These are phyloP conservation scores for Nerophis lumbriciformis DNA, from an alignment of 2,113 vertebrate species.

Conservation along the genomic window DNA sequence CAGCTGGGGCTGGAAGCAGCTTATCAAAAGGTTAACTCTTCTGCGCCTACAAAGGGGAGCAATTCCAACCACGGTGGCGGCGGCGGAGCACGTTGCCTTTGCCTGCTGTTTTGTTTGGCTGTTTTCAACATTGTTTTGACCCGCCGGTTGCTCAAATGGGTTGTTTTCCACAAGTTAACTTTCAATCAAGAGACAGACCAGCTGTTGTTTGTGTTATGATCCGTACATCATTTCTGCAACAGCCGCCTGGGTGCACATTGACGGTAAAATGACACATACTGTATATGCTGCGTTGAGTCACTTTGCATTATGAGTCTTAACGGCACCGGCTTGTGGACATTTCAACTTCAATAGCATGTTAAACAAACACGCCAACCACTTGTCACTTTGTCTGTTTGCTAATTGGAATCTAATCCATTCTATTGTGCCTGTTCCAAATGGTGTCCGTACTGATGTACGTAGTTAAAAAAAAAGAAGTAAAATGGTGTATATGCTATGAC, in stretches of 20 bases:
- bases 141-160: conserved; percentile 26
- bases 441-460: too few relatives aligned
- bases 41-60: conserved; percentile 46
- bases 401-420: conserved; percentile 10
- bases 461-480: too few relatives aligned
- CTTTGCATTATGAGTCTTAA: conserved; percentile 5
- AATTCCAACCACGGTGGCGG: conserved; percentile 40
- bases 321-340: conserved; percentile 8
- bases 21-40: conserved; percentile 69
- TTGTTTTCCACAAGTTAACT: conserved; percentile 58
- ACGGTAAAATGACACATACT: conserved; percentile 10
- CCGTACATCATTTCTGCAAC: conserved; percentile 34
- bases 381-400: conserved; percentile 3
- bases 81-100: conserved; percentile 35
- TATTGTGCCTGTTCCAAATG: neutral
- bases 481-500: too few relatives aligned
- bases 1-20: conserved; percentile 55
- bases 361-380: neutral
- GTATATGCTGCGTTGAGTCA: conserved; percentile 9
- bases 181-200: conserved; percentile 57
- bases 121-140: conserved; percentile 50
- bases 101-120: conserved; percentile 56
- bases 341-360: conserved; percentile 1
- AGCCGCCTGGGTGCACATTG: conserved; percentile 19
- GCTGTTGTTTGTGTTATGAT: conserved; percentile 50